Evolutionary conservation across 2,888 invertebrate species (phyloP), one percentile per base, ranked within the genome.

Genomic region (Monoplex corrugatus): DNA sequence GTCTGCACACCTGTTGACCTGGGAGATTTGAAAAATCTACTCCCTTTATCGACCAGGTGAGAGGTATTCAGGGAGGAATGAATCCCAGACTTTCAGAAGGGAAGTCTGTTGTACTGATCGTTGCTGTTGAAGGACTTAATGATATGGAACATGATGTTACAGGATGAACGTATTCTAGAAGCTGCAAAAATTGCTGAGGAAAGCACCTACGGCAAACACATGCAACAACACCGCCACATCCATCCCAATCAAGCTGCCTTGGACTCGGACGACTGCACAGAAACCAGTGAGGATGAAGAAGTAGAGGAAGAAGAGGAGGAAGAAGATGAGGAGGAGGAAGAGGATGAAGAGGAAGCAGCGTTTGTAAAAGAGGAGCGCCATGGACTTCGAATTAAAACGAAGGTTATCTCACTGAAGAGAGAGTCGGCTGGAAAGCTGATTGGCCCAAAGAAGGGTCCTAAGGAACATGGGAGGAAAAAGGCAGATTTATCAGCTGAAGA

Each of bases 281-380:
- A 93, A 72, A 91, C 93, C 28, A 93, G 93, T 85, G 92, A 93
- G 38, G 92, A 92, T 38, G 91, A 91, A 19, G 91, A 91, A 63
- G 91, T 89, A 38, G 91, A 91, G 3, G 91, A 91, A 35, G 91
- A 90, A 28, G 91, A 91, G 38, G 90, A 90, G 38, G 90, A 89
- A 23, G 89, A 91, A 68, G 91, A 91, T n/a, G 91, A 90, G 32
- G 89, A 90, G 19, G 78, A 78, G 5, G 86, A 89, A 28, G 89
- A 89, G 32, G 89, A 89, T 43, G 83, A 89, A 63, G 91, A 89
- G 43, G 87, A 88, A 32, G 87, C 75, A 2, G 89, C 84, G 23
- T 85, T 86, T 72, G 57, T 44, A 32, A 35, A 83, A 32, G 83
- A 82, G 28, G 86, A 38, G 44, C 40, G 6, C 28, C 8, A 23